Evolutionary conservation across 1,140 invertebrate species (phyloP), one percentile per base, ranked within the genome.

Genomic region (Lethrus apterus): DNA sequence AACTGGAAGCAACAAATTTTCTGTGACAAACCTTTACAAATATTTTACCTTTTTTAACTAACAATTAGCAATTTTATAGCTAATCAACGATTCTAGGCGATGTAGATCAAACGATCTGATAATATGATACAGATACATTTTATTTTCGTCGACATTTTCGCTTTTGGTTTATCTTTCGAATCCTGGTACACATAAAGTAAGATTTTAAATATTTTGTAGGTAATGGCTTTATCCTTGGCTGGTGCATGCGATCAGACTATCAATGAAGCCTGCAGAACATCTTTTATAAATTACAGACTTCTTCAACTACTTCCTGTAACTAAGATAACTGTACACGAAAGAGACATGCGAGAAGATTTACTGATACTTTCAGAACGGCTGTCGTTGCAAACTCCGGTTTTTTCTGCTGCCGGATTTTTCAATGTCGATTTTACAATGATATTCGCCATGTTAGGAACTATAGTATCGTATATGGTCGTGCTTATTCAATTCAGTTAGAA

Each of bases 401-500:
- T 45, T 34, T 18, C 43, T 19, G 43, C 43, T 2, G 43, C 43
- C 2, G 43, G 43, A 1, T 34, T 45, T 32, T 45, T 45, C 9
- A 35, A 32, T 34, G 20, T 45, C 8, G 43, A 45, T 35, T 45
- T 34, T 24, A 45, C 31, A 7, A 34, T 34, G 31, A 8, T 45
- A 9, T 34, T 33, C n/a, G 35, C 43, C 0, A 21, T 45, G 7
- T 23, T 45, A 15, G 17, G 43, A 13, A 21, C 43, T 4, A 35
- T 45, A n/a, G 24, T 24, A 9, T 42, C 40, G 14, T 42, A 42
- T 42, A 11, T 42, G 4, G 40, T 42, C 1, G 40, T 42, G 1
- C 29, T 42, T 9, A 42, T 42, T 23, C 40, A 42, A 42, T 42
- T 42, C 14, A n/a, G n/a, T n/a, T n/a, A n/a, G n/a, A n/a, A n/a